Base-by-base conservation (phyloP, 2,888 invertebrate species). In the Lapara coniferarum region DNA sequence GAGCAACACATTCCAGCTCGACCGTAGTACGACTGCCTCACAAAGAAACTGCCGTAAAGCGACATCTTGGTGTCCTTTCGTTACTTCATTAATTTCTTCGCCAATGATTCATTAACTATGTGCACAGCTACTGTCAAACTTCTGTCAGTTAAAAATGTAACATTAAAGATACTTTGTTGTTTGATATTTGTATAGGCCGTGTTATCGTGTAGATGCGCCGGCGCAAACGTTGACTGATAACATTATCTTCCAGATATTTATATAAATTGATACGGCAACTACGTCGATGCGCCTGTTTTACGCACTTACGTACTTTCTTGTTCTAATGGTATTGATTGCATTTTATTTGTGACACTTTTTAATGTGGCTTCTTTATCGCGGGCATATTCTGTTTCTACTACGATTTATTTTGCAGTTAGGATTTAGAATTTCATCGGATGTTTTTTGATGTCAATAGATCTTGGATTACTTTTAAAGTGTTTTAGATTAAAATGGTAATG, bases 201-300 rank as follows among this genome's bases (percentile, higher is more conserved):
- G 13, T 46, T 59, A 49, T 63, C 63, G 63, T 2, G 59, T 63
- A 46, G 63, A 63, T 63, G 63, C 63, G 16, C 49, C 19, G 56
- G 25, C 25, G 46, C 63, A 46, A 49, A 63, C 63, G 63, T 63
- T 49, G 68, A 52, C 71, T 49, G 71, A 72, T 72, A 71, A 68
- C 59, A 30, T 13, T 67, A 71, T 71, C 69, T 53, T 19, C 10
- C 49, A 67, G 46, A 67, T 53, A 63, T 63, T 63, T 63, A 63
- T 63, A 63, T 37, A 59, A 46, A 59, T 63, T 63, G 63, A 63
- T 46, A 63, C 10, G 46, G 59, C 10, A 63, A 49, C 59, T 63
- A 44, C 63, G 49, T 63, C 63, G 49, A 19, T 19, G 46, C 63
- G 49, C 46, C 46, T 49, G 46, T 63, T 63, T 46, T 49, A 63